phyloP scores from a whole-genome alignment of 2,797 vertebrate species.

The Centroberyx gerrardi region DNA sequence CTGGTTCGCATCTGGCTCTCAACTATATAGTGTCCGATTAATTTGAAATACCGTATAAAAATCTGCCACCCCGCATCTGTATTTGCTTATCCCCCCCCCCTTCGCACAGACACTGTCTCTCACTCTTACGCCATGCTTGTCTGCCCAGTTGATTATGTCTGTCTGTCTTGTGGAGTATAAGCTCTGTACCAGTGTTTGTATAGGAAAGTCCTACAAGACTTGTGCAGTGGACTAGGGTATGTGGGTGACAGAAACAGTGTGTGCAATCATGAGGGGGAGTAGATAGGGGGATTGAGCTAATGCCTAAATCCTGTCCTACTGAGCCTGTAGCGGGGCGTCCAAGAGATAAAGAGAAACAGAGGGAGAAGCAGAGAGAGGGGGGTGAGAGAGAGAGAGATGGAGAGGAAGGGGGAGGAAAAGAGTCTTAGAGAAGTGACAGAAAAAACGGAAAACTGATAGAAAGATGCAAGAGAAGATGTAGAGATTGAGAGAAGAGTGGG shows the following conservation, averaged over 20 bases:
- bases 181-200: conserved; percentile 50
- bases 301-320: conserved; percentile 79
- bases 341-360: conserved; percentile 73
- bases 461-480: conserved; percentile 45
- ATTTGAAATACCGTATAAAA: conserved; percentile 35
- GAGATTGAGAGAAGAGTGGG: conserved; percentile 23
- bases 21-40: conserved; percentile 34
- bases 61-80: conserved; percentile 28
- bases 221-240: conserved; percentile 61
- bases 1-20: no score
- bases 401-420: conserved; percentile 20
- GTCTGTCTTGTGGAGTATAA: conserved; percentile 56
- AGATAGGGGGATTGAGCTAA: conserved; percentile 80
- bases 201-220: conserved; percentile 58
- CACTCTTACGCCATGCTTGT: conserved; percentile 25
- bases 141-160: conserved; percentile 53
- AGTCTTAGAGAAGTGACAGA: conserved; percentile 44
- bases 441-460: conserved; percentile 49
- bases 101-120: conserved; percentile 14
- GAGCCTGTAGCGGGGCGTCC: conserved; percentile 71
- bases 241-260: conserved; percentile 74
- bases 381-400: conserved; percentile 38
- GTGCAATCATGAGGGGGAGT: conserved; percentile 73
- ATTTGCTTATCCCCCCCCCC: conserved; percentile 19
- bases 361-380: conserved; percentile 33